Evolutionary conservation across 2,113 vertebrate genomes (phyloP), one percentile per base, ranked within the genome.

Genomic region (Sphyrna mokarran): DNA sequence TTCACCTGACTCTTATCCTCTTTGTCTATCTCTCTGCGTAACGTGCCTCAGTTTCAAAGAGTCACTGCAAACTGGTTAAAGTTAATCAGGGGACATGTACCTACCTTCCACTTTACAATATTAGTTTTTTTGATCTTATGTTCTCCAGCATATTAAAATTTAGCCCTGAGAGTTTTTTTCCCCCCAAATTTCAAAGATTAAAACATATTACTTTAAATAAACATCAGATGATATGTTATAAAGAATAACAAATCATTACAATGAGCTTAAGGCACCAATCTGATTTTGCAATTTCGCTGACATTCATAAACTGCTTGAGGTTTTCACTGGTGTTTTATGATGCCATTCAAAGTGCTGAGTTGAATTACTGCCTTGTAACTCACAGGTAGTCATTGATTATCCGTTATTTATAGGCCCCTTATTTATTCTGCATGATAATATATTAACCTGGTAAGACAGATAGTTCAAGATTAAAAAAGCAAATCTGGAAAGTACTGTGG

Each of bases 401-500:
- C 94, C 94, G 29, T 95, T 48, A 72, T 43, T 72, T 94, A 94
- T 70, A 48, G 9, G 68, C 40, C 40, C 37, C 93, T 70, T 11
- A 72, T 70, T 95, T 95, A 48, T 40, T 95, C 23, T 95, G 7
- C 68, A 95, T 48, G 68, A 95, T 76, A 95, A 95, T 20, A 54
- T 48, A 70, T 72, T 54, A 70, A 72, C 26, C 43, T 43, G 54
- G 68, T 72, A 72, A 70, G 26, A 72, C 11, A 1, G 40, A 72
- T 54, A 14, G 40, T 18, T 72, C 10, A 48, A 54, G 94, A 72
- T 69, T 70, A 94, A 69, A 48, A 72, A 54, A 48, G 11, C 91
- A 70, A 37, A 72, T 95, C n/a, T 54, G 8, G 40, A 29, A 95
- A 37, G 7, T 93, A 63, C 63, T 93, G 18, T 37, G 6, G 22